Evolutionary conservation across 2,888 invertebrate genomes (phyloP), one percentile per base, ranked within the genome.

Genomic region (Epinotia bilunana): DNA sequence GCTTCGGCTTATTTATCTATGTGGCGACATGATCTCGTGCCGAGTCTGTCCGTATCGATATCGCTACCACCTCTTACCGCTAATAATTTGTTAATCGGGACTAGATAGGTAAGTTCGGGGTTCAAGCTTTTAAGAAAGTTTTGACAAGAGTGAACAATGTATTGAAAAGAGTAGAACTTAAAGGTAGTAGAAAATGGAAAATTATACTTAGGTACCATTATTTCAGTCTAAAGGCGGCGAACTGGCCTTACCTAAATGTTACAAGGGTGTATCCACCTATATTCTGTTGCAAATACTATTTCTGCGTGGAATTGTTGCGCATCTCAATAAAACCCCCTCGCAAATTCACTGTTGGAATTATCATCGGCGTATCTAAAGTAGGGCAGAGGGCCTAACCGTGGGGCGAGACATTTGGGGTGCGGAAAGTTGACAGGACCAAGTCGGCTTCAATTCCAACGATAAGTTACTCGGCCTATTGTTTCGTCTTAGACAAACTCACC

Each of bases 341-440:
- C 62, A 68, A 53, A 57, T 49, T 68, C 23, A 72, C 33, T 60
- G 46, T 46, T 16, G 18, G 61, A 61, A 71, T 75, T 71, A 71
- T 71, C 58, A 70, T 28, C 33, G 57, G 74, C 58, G 64, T 63
- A 74, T 70, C 71, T 75, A 71, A 71, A 75, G 43, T 75, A 71
- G 65, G 74, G 74, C 74, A 71, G 16, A 60, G 55, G 65, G 74
- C 53, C 61, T 65, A 13, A 71, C 20, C 70, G 55, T 71, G 74
- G 71, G 71, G 74, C 46, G 71, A 65, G 28, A 75, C 65, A 70
- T 61, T 75, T 61, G 71, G 65, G 71, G 74, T 46, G 71, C 60
- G 61, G 13, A 64, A 20, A 33, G 13, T 49, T 33, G 58, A 18
- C 28, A 13, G 58, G 43, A 74, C 58, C 53, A 64, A 65, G 57